These are phyloP conservation scores for Drosophila dives DNA, from an alignment of 2,888 invertebrate species.

Conservation along the genomic window DNA sequence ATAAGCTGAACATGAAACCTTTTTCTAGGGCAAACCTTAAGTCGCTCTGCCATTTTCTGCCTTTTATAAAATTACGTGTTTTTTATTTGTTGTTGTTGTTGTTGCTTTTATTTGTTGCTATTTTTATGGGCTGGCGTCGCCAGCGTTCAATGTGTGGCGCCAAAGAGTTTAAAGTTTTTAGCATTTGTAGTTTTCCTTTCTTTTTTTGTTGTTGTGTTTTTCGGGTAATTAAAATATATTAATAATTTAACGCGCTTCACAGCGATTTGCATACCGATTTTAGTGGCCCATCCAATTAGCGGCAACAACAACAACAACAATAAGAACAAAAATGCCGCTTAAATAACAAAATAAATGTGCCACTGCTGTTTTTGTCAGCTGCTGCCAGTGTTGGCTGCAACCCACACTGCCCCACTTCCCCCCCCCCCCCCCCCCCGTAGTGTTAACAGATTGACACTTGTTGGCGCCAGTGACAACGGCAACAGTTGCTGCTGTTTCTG, in stretches of 20 bases:
- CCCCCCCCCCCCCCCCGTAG: neutral
- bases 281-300: constrained; percentile 63
- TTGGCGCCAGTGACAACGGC: constrained; percentile 67
- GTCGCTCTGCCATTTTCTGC: constrained; percentile 8
- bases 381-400: constrained; percentile 14
- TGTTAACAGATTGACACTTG: constrained; percentile 74
- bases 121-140: constrained; percentile 53
- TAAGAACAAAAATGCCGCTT: constrained; percentile 48
- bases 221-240: constrained; percentile 76
- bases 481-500: constrained; percentile 51
- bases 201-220: constrained; percentile 8
- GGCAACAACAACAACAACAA: constrained; percentile 21
- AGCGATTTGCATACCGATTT: constrained; percentile 53
- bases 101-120: constrained; percentile 21
- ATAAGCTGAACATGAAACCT: neutral
- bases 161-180: constrained; percentile 76
- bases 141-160: constrained; percentile 67
- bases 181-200: constrained; percentile 68
- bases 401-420: neutral
- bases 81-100: neutral
- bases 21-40: constrained; percentile 11
- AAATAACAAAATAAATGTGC: constrained; percentile 22
- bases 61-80: neutral
- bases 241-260: constrained; percentile 72
- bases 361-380: constrained; percentile 9